Conservation (phyloP, 2,113 vertebrate species). For the Callithrix jacchus region DNA sequence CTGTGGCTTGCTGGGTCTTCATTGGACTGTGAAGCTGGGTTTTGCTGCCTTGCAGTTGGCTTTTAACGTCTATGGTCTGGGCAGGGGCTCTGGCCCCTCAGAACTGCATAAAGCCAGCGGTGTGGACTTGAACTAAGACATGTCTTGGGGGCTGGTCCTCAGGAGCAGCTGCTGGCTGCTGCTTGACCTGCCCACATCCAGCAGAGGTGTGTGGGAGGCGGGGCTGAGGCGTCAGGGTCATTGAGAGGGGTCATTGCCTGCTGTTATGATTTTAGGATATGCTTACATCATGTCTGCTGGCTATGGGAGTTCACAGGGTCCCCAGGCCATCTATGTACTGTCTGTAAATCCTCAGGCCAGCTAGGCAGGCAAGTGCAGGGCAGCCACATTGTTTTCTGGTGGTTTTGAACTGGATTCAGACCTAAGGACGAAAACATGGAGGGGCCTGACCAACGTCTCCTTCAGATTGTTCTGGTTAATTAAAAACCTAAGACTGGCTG, state of each 20-base stretch:
- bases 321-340: rapidly evolving
- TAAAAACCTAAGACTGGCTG: not conserved
- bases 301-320: not conserved
- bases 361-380: not conserved
- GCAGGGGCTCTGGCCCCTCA: not conserved
- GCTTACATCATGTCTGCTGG: not conserved
- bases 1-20: not conserved
- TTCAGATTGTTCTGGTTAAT: too few relatives aligned
- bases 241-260: rapidly evolving
- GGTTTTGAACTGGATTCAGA: not conserved
- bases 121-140: not conserved
- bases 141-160: not conserved
- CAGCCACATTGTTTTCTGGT: rapidly evolving
- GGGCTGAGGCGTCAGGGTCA: not conserved
- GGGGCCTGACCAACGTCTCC: not conserved
- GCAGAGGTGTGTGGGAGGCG: rapidly evolving
- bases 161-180: not conserved
- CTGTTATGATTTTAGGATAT: too few relatives aligned
- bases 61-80: not conserved
- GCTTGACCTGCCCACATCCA: not conserved
- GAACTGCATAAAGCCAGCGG: too few relatives aligned
- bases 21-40: not conserved
- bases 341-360: not conserved
- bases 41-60: not conserved
- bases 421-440: rapidly evolving